Percentiles rank a stretch among this genome's conserved stretches.
phyloP scores from a whole-genome alignment of 2,888 invertebrate genomes.

The Ophion ventricosus region DNA sequence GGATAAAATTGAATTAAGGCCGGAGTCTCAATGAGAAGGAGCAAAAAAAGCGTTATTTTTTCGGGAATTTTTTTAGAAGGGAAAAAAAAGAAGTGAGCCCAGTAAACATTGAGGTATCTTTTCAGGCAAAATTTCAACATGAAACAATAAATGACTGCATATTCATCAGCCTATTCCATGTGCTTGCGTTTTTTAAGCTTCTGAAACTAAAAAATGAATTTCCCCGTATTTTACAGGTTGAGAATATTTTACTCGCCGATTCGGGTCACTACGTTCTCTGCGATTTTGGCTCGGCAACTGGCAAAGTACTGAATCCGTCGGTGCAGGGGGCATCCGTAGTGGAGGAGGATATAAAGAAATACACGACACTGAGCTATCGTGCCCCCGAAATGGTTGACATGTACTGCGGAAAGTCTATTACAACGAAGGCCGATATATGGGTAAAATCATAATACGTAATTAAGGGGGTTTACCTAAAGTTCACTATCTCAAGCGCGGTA shows the following conservation, averaged over 20 bases:
- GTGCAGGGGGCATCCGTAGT: slow-evolving; percentile 88
- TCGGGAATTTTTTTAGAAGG: no score
- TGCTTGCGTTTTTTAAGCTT: background rate
- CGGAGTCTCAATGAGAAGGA: no score
- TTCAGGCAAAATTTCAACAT: no score
- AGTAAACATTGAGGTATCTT: no score
- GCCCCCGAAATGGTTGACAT: slow-evolving; percentile 97
- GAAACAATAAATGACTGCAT: no score
- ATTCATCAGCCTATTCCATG: no score
- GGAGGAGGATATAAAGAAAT: slow-evolving; percentile 94
- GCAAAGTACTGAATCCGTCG: slow-evolving; percentile 88
- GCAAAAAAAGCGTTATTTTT: no score
- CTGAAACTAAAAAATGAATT: background rate
- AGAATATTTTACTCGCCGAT: slow-evolving; percentile 93
- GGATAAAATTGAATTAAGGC: no score
- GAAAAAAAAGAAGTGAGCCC: no score
- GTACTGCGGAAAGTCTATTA: slow-evolving; percentile 92
- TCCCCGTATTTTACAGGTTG: slow-evolving; percentile 85
- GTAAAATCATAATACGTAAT: slow-evolving; percentile 81
- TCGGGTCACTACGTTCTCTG: slow-evolving; percentile 93
- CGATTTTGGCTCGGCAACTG: slow-evolving; percentile 98
- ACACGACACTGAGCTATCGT: slow-evolving; percentile 95
- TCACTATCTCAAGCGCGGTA: background rate
- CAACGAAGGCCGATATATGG: slow-evolving; percentile 95
- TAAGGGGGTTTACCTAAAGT: background rate